Percentiles rank a stretch among this genome's conserved stretches.
These are phyloP conservation scores for Passer montanus DNA, from an alignment of 2,113 vertebrate genomes.

Conservation along the genomic window DNA sequence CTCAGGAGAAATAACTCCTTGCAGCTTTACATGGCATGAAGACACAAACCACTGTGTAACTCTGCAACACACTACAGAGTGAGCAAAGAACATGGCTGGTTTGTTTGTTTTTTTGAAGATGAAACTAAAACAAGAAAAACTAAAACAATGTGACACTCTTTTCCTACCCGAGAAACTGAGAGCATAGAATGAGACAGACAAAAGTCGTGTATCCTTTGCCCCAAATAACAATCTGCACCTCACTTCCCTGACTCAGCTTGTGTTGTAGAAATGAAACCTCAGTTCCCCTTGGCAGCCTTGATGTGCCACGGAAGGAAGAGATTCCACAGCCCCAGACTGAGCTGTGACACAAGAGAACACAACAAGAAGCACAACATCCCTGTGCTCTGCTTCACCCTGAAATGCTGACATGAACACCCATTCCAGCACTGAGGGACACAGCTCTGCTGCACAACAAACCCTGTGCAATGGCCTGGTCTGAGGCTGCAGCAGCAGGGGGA, in stretches of 20 bases:
- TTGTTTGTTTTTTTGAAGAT: not conserved
- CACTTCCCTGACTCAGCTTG: not conserved
- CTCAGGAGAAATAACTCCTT: not conserved
- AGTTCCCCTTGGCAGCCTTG: not conserved
- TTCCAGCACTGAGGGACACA: not conserved
- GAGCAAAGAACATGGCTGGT: not conserved
- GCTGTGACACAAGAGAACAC: not conserved
- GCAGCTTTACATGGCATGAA: not conserved
- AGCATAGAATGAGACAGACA: not conserved
- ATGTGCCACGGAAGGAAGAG: not conserved
- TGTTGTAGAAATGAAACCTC: not conserved
- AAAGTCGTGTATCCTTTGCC: not conserved
- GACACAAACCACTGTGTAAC: not conserved
- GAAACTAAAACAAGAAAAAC: not conserved
- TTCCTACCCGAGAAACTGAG: not conserved
- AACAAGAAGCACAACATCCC: rapidly evolving
- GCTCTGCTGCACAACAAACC: not conserved
- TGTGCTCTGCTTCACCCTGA: not conserved
- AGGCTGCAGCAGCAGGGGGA: not conserved
- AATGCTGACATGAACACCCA: rapidly evolving
- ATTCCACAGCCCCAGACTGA: not conserved
- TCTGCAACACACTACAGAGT: not conserved
- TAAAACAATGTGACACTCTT: not conserved
- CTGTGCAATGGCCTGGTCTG: rapidly evolving
- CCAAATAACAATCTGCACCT: not conserved